Evolutionary conservation across 2,113 vertebrate species (phyloP), one percentile per base, ranked within the genome.

Genomic region (Peromyscus maniculatus): DNA sequence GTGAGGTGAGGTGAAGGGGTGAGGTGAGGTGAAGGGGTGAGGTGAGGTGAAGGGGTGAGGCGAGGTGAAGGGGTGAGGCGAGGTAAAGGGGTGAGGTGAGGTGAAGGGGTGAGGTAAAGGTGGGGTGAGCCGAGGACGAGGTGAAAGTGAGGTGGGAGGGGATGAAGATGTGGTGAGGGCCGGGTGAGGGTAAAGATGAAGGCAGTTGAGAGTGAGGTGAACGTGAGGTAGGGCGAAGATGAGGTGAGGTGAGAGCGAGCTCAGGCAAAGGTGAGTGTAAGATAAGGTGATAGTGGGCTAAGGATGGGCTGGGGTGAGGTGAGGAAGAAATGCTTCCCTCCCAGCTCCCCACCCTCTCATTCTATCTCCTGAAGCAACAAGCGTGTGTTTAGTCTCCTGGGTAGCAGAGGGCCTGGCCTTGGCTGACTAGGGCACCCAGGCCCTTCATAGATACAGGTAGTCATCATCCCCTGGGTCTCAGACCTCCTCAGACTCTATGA

Each of bases 401-500:
- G 69, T 43, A 59, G 52, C 7, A 5, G 36, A 74, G 66, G 31
- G 10, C 31, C 86, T 24, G 66, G 21, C 9, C 31, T 12, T 84
- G n/a, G 33, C 19, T 17, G 43, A 10, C 28, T 3, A 24, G 4
- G 15, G 69, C 24, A 11, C 77, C 31, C 0, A 24, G 3, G 9
- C 5, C 92, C 7, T 24, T 62, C 10, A 0, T 13, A 49, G 28
- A 22, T 22, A 21, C 57, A 90, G 10, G 16, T 57, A 1, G 3
- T 78, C 49, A 24, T 2, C 31, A 8, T 39, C 55, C 21, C 4
- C 62, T 67, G 2, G 11, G 28, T 33, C 43, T 49, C 62, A 67
- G 84, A 17, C 24, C 4, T 9, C 12, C 77, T 80, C 21, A 5
- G 0, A 1, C 26, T 55, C 39, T 0, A 49, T 49, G 5, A 19